phyloP scores from a whole-genome alignment of 2,113 vertebrate genomes.

The Acinonyx jubatus region DNA sequence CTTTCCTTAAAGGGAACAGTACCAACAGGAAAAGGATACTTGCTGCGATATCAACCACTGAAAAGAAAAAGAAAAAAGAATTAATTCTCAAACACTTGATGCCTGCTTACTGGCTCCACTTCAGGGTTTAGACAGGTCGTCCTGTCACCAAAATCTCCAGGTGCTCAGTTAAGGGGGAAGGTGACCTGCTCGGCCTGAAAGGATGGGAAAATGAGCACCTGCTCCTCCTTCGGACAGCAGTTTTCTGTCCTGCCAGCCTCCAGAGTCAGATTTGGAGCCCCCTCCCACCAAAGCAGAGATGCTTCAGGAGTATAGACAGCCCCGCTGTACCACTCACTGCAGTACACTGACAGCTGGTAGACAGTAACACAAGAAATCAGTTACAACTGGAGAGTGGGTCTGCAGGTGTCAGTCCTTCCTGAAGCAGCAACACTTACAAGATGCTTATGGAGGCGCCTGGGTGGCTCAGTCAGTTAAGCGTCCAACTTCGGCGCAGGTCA shows the following conservation, averaged over 20 bases:
- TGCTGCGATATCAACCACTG: slow-evolving; percentile 99
- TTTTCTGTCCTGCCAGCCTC: not conserved
- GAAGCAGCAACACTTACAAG: not conserved
- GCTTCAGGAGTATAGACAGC: not conserved
- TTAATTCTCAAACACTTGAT: slow-evolving; percentile 37
- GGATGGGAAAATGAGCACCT: not conserved
- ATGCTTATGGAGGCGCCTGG: not conserved
- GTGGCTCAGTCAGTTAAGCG: no score
- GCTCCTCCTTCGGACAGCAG: not conserved
- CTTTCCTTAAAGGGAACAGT: not conserved
- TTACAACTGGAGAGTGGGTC: not conserved
- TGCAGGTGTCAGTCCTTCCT: not conserved
- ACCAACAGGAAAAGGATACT: slow-evolving; percentile 90
- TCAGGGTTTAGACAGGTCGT: not conserved
- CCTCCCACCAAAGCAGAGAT: not conserved
- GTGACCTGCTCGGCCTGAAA: not conserved
- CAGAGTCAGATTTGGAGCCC: not conserved
- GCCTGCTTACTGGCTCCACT: not conserved
- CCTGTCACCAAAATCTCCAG: not conserved
- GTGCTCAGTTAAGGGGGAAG: not conserved
- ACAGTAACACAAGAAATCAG: not conserved
- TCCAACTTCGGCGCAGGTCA: no score
- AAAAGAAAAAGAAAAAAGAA: slow-evolving; percentile 79
- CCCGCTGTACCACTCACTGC: rapidly evolving
- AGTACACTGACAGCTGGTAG: not conserved